Base-by-base conservation (phyloP, 1,140 invertebrate species). In the Venustaconcha ellipsiformis region DNA sequence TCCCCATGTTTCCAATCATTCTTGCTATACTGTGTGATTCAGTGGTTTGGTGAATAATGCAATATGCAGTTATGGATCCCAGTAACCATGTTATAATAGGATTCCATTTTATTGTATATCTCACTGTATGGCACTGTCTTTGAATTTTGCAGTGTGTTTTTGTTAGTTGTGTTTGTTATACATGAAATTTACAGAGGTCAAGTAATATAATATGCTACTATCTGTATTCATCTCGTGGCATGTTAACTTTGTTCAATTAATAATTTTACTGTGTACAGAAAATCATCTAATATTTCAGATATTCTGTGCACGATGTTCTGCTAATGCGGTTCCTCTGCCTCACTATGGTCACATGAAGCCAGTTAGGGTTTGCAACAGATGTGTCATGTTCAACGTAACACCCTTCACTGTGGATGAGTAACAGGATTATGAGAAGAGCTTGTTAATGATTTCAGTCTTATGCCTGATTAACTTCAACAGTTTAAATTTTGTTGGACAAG, bases 301-400 rank as follows among this genome's bases (percentile, higher is more conserved):
- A 20, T 99, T 98, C 88, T 99, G 97, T 90, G 94, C 95, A 5
- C 93, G 95, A 57, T 99, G 97, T 89, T 98, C 96, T 78, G 94
- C 95, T 17, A 96, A 98, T 87, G 96, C 94, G 72, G 95, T 98
- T 20, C 96, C 97, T 23, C 90, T 99, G 70, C 96, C 96, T 5
- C 95, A 96, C 80, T 99, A 94, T 90, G 97, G 97, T 14, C 95
- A 97, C 79, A 90, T 93, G 67, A 97, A 96, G 86, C 96, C 97
- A 8, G 97, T 99, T 0, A 92, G 97, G 66, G 97, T 99, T 2
- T 99, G 97, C 89, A 97, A 97, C 83, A 93, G 95, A 73, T 99
- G 97, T 91, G 97, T 95, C 78, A 82, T 91, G 80, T 90, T 88
- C 74, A 88, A 88, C 76, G 86, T 91, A 18, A 90, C 86, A 14